These are phyloP conservation scores for Hyles lineata DNA, from an alignment of 2,888 invertebrate species.

Conservation along the genomic window DNA sequence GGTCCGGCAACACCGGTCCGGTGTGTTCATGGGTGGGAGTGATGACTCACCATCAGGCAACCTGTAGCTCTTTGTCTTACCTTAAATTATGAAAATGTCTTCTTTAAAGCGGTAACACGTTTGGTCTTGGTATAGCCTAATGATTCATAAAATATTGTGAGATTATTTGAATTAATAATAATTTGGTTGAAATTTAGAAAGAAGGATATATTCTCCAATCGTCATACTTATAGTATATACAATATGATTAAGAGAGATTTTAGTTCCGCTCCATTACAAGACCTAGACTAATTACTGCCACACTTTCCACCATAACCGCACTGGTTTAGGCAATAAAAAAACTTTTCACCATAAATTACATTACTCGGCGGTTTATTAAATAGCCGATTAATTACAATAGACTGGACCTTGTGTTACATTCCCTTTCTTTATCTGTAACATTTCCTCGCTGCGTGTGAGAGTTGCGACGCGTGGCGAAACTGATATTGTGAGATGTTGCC, in stretches of 20 bases:
- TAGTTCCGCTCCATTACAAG: neutral
- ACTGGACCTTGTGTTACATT: conserved; percentile 2
- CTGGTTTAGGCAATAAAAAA: neutral
- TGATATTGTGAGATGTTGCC: neutral
- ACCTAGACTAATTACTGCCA: neutral
- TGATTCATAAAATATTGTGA: too few species aligned
- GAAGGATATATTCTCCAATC: too few species aligned
- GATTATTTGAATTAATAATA: too few species aligned
- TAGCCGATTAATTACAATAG: neutral
- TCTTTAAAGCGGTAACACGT: too few species aligned
- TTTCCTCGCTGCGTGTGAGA: conserved; percentile 11
- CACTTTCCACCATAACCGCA: neutral
- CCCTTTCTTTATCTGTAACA: conserved; percentile 18
- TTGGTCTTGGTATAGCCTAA: too few species aligned
- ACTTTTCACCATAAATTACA: conserved; percentile 10
- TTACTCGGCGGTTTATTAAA: neutral
- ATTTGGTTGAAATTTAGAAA: too few species aligned
- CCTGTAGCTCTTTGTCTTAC: too few species aligned
- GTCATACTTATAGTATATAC: neutral
- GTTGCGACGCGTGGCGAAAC: conserved; percentile 5
- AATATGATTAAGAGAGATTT: neutral
- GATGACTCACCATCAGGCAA: too few species aligned
- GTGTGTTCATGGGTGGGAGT: too few species aligned
- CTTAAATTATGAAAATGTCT: too few species aligned
- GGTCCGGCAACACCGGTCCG: too few species aligned